These are phyloP conservation scores for Lasius fuliginosus DNA, from an alignment of 2,888 invertebrate genomes.

Conservation along the genomic window DNA sequence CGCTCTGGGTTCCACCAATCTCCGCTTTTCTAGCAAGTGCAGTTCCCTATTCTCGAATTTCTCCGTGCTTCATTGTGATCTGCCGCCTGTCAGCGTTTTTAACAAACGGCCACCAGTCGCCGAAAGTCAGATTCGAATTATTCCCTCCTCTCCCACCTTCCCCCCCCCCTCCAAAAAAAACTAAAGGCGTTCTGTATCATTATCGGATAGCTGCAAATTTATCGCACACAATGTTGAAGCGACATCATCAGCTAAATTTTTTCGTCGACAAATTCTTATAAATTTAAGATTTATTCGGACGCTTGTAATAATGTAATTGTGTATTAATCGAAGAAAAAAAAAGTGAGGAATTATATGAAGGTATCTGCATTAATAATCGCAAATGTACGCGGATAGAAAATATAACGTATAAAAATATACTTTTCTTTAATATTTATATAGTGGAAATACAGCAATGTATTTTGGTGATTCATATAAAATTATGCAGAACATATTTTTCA, in stretches of 20 bases:
- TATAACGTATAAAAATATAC: neutral
- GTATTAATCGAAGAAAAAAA: neutral
- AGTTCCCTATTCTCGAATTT: slow-evolving; percentile 58
- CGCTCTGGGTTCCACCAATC: slow-evolving; percentile 41
- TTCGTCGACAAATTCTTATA: neutral
- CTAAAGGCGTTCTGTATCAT: slow-evolving; percentile 42
- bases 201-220: slow-evolving; percentile 29
- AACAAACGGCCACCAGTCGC: slow-evolving; percentile 48
- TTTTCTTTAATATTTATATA: neutral
- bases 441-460: neutral
- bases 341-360: neutral
- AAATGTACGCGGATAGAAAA: neutral
- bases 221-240: slow-evolving; percentile 4
- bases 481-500: neutral
- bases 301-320: neutral
- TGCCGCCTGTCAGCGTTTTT: slow-evolving; percentile 49
- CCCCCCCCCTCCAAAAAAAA: slow-evolving; percentile 13
- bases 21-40: slow-evolving; percentile 40
- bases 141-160: neutral
- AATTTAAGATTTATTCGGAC: slow-evolving; percentile 2
- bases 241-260: slow-evolving; percentile 4
- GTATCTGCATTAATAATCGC: neutral
- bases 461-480: neutral
- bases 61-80: slow-evolving; percentile 56
- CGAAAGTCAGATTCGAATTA: slow-evolving; percentile 45